phyloP scores from a whole-genome alignment of 2,797 vertebrate species.

The Danio choprae region DNA sequence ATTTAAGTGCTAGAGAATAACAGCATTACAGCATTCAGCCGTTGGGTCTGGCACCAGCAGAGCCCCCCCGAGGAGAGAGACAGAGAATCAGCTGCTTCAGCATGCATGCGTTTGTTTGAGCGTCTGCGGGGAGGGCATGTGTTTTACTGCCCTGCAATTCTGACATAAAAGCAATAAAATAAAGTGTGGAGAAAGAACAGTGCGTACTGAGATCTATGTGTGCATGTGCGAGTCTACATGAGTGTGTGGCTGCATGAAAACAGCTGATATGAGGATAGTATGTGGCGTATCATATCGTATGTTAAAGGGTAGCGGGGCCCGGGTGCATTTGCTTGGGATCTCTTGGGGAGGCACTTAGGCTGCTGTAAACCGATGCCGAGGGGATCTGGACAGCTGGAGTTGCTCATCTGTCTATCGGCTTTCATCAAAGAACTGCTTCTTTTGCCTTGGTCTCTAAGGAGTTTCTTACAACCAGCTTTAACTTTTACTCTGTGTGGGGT shows the following conservation, averaged over 20 bases:
- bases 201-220: background rate
- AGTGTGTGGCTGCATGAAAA: constrained; percentile 3
- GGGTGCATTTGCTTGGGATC: constrained; percentile 52
- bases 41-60: constrained; percentile 50
- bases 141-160: constrained; percentile 8
- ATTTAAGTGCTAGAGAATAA: constrained; percentile 29
- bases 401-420: constrained; percentile 60
- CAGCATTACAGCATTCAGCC: constrained; percentile 50
- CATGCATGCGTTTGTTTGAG: background rate
- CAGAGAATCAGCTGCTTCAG: constrained; percentile 51
- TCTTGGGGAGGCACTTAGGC: constrained; percentile 45
- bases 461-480: constrained; percentile 29
- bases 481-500: constrained; percentile 43
- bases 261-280: constrained; percentile 22
- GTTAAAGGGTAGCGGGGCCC: constrained; percentile 30
- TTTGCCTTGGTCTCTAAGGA: constrained; percentile 45
- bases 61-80: constrained; percentile 40
- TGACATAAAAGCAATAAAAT: constrained; percentile 25
- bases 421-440: constrained; percentile 53
- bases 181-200: constrained; percentile 1
- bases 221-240: background rate
- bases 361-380: constrained; percentile 55
- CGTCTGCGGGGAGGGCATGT: background rate
- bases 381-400: constrained; percentile 55
- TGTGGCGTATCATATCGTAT: constrained; percentile 48